Conservation (phyloP, 1,140 invertebrate genomes). For the Ceratosolen solmsi region DNA sequence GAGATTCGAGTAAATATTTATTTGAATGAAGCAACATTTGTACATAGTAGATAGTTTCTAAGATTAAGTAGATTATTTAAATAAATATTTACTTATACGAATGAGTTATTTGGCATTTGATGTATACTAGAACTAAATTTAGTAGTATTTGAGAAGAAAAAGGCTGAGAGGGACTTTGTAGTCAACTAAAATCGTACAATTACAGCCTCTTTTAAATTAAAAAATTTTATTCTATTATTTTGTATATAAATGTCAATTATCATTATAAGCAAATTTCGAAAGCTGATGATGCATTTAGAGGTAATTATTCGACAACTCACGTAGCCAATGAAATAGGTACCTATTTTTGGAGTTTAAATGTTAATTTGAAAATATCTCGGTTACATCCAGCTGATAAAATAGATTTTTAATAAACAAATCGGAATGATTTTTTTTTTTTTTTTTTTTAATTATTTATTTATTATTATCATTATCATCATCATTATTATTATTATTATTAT, state of each 20-base stretch:
- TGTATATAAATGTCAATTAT: conserved; percentile 35
- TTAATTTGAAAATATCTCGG: too few species aligned
- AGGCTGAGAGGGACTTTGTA: background rate
- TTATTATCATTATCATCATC: too few species aligned
- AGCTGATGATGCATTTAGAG: conserved; percentile 45
- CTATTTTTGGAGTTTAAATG: conserved; percentile 5
- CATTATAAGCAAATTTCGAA: conserved; percentile 17
- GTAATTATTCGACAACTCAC: conserved; percentile 2
- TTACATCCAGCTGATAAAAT: too few species aligned
- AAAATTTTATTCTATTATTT: background rate
- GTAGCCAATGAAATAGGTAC: background rate
- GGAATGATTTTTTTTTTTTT: too few species aligned
- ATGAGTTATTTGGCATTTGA: background rate
- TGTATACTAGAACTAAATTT: conserved; percentile 19
- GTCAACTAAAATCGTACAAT: background rate
- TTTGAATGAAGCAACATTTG: background rate
- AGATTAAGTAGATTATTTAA: conserved; percentile 13
- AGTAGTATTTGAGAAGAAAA: conserved; percentile 24
- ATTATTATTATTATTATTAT: too few species aligned
- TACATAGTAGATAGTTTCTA: conserved; percentile 26
- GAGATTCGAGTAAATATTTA: conserved; percentile 2
- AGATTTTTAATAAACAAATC: too few species aligned
- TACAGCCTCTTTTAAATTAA: background rate
- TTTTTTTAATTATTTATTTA: too few species aligned
- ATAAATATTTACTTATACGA: conserved; percentile 3